Evolutionary conservation across 2,113 vertebrate genomes (phyloP).

Genomic region (Silurus asotus): DNA sequence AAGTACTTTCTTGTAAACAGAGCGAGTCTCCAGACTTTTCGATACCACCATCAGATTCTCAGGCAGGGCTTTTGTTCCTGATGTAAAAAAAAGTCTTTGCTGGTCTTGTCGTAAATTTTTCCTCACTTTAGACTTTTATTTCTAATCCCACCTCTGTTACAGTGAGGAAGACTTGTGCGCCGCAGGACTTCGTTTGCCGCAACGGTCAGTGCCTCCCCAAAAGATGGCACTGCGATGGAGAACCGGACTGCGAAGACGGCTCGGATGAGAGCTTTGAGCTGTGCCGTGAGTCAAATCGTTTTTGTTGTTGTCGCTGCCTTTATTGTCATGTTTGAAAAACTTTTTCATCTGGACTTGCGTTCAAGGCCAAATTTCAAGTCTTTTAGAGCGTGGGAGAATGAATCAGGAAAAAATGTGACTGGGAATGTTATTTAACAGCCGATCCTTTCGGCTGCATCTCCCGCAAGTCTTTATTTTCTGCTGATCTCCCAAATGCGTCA

Average conservation of each 20-base stretch:
- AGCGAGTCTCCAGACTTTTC: too few species aligned
- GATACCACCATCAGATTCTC: not conserved
- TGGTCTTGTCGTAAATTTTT: not conserved
- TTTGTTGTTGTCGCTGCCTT: not conserved
- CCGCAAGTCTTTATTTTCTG: conserved; percentile 6
- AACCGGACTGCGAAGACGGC: conserved; percentile 92
- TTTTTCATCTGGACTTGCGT: too few species aligned
- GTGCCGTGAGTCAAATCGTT: conserved; percentile 83
- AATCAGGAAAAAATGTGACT: not conserved
- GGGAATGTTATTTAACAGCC: not conserved
- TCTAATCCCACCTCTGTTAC: conserved; percentile 36
- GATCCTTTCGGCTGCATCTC: not conserved
- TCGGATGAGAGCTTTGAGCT: conserved; percentile 88
- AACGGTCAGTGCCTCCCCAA: conserved; percentile 92
- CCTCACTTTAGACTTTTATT: not conserved
- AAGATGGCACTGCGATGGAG: conserved; percentile 95
- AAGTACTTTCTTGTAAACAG: too few species aligned
- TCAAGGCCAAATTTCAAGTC: not conserved
- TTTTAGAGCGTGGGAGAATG: not conserved
- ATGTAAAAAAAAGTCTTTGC: not conserved
- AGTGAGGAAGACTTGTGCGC: conserved; percentile 90
- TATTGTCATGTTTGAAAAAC: not conserved
- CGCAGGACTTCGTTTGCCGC: conserved; percentile 85
- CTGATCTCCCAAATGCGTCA: not conserved
- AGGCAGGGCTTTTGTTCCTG: not conserved